These are phyloP conservation scores for Dasysyrphus tricinctus DNA, from an alignment of 2,888 invertebrate species.

Conservation along the genomic window DNA sequence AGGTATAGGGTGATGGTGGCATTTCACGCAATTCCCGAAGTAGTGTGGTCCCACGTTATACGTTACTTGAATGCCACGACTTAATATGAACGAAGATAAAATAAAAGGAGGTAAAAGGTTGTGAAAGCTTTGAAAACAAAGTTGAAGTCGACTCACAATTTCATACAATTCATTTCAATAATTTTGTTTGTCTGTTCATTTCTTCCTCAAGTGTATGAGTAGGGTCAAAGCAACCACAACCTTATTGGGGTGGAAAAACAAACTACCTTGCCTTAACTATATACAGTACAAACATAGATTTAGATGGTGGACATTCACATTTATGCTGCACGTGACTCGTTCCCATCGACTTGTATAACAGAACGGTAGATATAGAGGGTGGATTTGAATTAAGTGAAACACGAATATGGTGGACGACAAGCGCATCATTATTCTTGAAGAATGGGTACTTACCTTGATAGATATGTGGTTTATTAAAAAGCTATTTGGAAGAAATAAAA, in stretches of 20 bases:
- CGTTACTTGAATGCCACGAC: slow-evolving; percentile 22
- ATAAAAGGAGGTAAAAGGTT: slow-evolving; percentile 9
- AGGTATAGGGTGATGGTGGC: slow-evolving; percentile 51
- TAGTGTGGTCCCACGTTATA: slow-evolving; percentile 25
- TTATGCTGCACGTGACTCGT: slow-evolving; percentile 63
- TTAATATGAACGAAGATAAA: slow-evolving; percentile 6
- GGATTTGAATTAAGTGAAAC: slow-evolving; percentile 48
- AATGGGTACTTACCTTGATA: background rate
- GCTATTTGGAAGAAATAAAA: background rate
- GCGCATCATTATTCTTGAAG: slow-evolving; percentile 49
- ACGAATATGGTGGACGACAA: slow-evolving; percentile 55
- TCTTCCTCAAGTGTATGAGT: background rate
- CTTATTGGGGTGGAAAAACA: slow-evolving; percentile 53
- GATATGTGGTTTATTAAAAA: slow-evolving; percentile 52
- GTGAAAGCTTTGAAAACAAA: slow-evolving; percentile 31
- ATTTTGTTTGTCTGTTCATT: slow-evolving; percentile 19
- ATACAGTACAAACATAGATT: background rate
- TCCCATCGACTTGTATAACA: slow-evolving; percentile 24
- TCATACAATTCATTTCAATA: slow-evolving; percentile 35
- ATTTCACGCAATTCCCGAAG: slow-evolving; percentile 64
- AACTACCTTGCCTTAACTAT: background rate
- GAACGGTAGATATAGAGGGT: slow-evolving; percentile 5
- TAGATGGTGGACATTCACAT: background rate
- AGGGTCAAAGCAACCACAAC: slow-evolving; percentile 52
- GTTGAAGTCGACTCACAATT: background rate